Evolutionary conservation across 2,888 invertebrate genomes (phyloP), one percentile per base, ranked within the genome.

Genomic region (Papilio protenor): DNA sequence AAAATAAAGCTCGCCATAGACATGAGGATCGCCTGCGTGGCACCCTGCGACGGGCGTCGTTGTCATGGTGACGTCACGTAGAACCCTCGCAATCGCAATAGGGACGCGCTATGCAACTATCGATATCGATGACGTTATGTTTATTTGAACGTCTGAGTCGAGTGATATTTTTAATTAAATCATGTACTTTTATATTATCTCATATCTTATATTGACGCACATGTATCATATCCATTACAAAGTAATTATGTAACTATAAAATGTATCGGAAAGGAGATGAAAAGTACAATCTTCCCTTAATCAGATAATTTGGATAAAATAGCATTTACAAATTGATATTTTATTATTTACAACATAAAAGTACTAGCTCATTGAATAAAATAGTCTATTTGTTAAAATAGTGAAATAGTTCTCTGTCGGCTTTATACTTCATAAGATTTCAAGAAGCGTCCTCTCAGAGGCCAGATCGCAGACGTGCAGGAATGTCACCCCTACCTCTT

Each of bases 51-150:
- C 78, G 74, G 76, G 40, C 49, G 72, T 55, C 80, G 85, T 86
- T 76, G 80, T 81, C 81, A 83, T 83, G 83, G 79, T 83, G 78
- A 87, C 85, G 84, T 80, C 86, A 86, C 86, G 87, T 77, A 57
- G 64, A 27, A 45, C 73, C 82, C 80, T 79, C 76, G 16, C 27
- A 27, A 27, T 18, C 66, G 66, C 66, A 8, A 70, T 80, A 81
- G 81, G 55, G 80, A 77, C 76, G 80, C 66, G 59, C 73, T 73
- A 69, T 76, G 64, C 49, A 27, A 45, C 40, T 69, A 57, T 55
- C 55, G 77, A 77, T 73, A 66, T 73, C 73, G 73, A 66, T 75
- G 33, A 69, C 52, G 45, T 40, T 11, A 40, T 21, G 55, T 21
- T 57, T 23, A 23, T 23, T 59, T 23, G 21, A 12, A 59, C 57